phyloP scores from a whole-genome alignment of 2,797 vertebrate genomes.

The Lutjanus campechanus region DNA sequence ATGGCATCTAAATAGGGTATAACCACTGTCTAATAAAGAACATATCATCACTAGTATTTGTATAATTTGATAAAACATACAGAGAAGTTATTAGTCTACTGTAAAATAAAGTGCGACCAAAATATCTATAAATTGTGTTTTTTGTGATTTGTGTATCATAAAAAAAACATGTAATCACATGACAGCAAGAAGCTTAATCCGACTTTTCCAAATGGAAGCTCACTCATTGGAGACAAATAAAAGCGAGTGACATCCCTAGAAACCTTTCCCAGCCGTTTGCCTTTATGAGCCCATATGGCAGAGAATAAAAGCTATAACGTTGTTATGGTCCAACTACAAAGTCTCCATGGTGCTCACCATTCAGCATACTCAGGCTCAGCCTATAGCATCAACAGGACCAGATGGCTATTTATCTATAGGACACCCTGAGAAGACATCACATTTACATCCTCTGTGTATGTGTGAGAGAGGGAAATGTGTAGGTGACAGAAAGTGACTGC shows the following conservation, averaged over 20 bases:
- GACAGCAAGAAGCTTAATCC: slow-evolving; percentile 31
- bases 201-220: slow-evolving; percentile 46
- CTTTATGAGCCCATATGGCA: slow-evolving; percentile 80
- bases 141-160: background rate
- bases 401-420: slow-evolving; percentile 76
- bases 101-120: too few species aligned
- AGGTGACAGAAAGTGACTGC: slow-evolving; percentile 40
- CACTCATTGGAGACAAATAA: slow-evolving; percentile 53
- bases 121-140: background rate
- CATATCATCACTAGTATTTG: too few species aligned
- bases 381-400: slow-evolving; percentile 72
- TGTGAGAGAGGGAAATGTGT: slow-evolving; percentile 26
- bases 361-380: slow-evolving; percentile 52
- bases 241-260: slow-evolving; percentile 60
- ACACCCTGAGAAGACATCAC: slow-evolving; percentile 44
- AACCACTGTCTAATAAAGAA: too few species aligned
- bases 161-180: background rate
- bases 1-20: too few species aligned
- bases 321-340: slow-evolving; percentile 65
- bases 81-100: too few species aligned
- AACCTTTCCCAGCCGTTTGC: slow-evolving; percentile 61
- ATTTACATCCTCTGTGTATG: slow-evolving; percentile 46
- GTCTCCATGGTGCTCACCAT: slow-evolving; percentile 59
- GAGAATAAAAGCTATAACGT: slow-evolving; percentile 68
- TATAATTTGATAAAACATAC: too few species aligned